A percentile compares a stretch with the other conserved stretches of the same genome.
These are phyloP conservation scores for Chirona hameri DNA, from an alignment of 2,888 invertebrate genomes.

Conservation along the genomic window DNA sequence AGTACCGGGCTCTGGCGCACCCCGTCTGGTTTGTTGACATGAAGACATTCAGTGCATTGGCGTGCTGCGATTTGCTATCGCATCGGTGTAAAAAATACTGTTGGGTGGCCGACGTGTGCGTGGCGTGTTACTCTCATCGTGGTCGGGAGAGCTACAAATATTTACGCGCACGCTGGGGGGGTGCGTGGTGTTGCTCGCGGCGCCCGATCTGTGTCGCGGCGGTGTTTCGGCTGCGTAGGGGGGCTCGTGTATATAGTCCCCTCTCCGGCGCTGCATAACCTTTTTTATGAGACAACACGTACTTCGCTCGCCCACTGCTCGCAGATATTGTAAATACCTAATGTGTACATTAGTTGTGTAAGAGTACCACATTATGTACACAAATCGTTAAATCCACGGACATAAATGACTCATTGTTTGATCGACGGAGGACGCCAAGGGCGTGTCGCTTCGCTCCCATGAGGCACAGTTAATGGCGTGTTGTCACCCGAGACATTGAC, in stretches of 20 bases:
- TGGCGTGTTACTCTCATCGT: constrained; percentile 26
- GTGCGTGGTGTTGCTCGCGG: background rate
- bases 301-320: constrained; percentile 22
- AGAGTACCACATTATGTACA: constrained; percentile 28
- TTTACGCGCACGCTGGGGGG: background rate
- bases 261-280: background rate
- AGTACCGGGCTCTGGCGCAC: background rate
- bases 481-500: no score
- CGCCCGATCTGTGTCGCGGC: background rate
- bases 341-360: constrained; percentile 28
- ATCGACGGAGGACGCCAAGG: no score
- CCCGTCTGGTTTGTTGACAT: constrained; percentile 22
- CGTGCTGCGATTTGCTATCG: background rate
- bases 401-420: background rate
- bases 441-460: no score
- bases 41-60: constrained; percentile 6
- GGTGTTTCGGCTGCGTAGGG: background rate
- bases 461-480: no score
- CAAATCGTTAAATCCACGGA: constrained; percentile 29
- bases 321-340: constrained; percentile 26
- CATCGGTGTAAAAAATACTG: constrained; percentile 14
- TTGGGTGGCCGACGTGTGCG: background rate
- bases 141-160: constrained; percentile 25
- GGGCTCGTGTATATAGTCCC: constrained; percentile 12
- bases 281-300: constrained; percentile 27